A percentile compares a stretch with the other conserved stretches of the same genome.
Evolutionary conservation across 2,797 vertebrate genomes (phyloP).

Genomic region (Vireo griseus): DNA sequence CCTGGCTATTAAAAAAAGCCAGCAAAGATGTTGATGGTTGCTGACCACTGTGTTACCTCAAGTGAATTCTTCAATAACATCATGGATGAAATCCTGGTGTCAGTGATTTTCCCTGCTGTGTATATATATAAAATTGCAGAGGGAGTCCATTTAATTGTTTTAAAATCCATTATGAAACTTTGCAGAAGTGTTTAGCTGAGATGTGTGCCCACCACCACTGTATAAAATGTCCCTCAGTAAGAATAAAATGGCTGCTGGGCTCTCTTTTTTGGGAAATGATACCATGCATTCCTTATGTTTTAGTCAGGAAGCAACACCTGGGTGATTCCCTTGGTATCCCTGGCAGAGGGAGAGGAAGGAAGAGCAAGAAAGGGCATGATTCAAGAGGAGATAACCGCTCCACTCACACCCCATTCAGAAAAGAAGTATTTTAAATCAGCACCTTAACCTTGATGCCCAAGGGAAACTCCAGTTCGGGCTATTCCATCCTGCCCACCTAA

Average conservation of each 20-base stretch:
- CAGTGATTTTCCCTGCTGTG: not conserved
- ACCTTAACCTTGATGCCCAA: not conserved
- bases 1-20: not conserved
- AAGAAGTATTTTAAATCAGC: not conserved
- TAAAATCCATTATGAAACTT: not conserved
- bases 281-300: not conserved
- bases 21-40: not conserved
- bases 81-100: not conserved
- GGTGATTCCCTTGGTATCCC: not conserved
- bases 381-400: not conserved
- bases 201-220: not conserved
- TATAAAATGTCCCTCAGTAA: not conserved
- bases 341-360: constrained; percentile 9
- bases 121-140: not conserved
- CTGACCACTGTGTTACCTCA: not conserved
- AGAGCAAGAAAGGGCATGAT: not conserved
- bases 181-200: not conserved
- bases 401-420: not conserved
- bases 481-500: not conserved
- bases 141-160: not conserved
- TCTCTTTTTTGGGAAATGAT: not conserved
- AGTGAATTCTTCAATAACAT: not conserved
- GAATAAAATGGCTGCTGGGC: not conserved
- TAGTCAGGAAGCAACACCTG: not conserved
- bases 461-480: not conserved